Base-by-base conservation (phyloP, 92 coral and sea anemone genomes). In the Epizoanthus stellaris region DNA sequence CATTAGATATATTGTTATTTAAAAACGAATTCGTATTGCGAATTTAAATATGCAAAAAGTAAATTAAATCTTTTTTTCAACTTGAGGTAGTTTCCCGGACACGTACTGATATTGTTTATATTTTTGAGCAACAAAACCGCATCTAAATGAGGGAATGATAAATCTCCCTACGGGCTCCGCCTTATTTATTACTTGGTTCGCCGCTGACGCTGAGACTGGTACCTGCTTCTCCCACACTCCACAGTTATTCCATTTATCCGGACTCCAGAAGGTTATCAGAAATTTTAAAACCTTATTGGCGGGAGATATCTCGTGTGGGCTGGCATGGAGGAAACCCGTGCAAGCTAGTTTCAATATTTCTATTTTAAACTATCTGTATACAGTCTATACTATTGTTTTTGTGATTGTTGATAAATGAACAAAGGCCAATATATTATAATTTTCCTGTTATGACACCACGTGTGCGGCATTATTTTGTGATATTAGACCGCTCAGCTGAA, bases 91-190 rank as follows among this genome's bases (percentile, higher is more conserved):
- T 52, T 52, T 9, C 13, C 56, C 56, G 56, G 14, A 52, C 56
- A 9, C 11, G 56, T 11, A 9, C 64, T 20, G 60, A 79, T 63
- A 63, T 63, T 63, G 61, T 79, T 45, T 73, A 61, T 49, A 20
- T 49, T 6, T 42, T 10, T 8, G 8, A 62, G 15, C 30, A 63
- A 20, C 40, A 57, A 23, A 57, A 30, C 65, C 45, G 66, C 63
- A 25, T 79, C 83, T 79, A 79, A 64, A 79, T 42, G 60, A 62
- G 83, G 83, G 25, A 63, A 79, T 79, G 83, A 79, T 79, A 56
- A 17, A 34, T 30, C 25, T 64, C 15, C 30, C 61, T 62, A n/a
- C 6, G 14, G 59, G 70, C 59, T 61, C 61, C 83, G 71, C 83
- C 71, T 77, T 25, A 7, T 19, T 34, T 77, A 9, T 38, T 38